phyloP scores from a whole-genome alignment of 2,797 vertebrate genomes.

The Spinus olivaceus region DNA sequence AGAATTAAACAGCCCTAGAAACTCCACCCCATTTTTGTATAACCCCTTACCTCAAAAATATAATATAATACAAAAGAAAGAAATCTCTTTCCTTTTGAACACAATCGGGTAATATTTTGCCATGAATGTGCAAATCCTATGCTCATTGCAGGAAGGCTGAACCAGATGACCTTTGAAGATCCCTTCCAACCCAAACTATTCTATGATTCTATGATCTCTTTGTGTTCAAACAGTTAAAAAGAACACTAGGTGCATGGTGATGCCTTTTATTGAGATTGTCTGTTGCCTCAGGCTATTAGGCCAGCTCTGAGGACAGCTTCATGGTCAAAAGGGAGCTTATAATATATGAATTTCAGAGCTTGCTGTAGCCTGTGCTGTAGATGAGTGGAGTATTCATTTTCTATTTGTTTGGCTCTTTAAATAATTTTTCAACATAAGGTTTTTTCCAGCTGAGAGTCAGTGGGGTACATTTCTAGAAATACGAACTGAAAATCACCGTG shows the following conservation, averaged over 20 bases:
- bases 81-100: neutral
- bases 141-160: neutral
- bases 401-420: neutral
- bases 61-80: neutral
- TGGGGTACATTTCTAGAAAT: neutral
- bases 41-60: neutral
- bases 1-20: neutral
- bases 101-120: neutral
- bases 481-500: fast-evolving
- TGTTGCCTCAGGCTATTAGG: neutral
- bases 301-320: neutral
- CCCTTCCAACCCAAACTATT: neutral
- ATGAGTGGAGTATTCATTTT: neutral
- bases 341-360: neutral
- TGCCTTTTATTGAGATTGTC: neutral
- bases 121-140: neutral
- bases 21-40: neutral
- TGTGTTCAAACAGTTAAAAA: neutral
- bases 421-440: neutral
- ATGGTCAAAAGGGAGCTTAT: neutral
- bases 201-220: neutral
- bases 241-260: neutral
- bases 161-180: neutral
- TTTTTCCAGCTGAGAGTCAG: neutral
- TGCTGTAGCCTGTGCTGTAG: neutral